Evolutionary conservation across 2,113 vertebrate genomes (phyloP).

Genomic region (Phaetusa simplex): DNA sequence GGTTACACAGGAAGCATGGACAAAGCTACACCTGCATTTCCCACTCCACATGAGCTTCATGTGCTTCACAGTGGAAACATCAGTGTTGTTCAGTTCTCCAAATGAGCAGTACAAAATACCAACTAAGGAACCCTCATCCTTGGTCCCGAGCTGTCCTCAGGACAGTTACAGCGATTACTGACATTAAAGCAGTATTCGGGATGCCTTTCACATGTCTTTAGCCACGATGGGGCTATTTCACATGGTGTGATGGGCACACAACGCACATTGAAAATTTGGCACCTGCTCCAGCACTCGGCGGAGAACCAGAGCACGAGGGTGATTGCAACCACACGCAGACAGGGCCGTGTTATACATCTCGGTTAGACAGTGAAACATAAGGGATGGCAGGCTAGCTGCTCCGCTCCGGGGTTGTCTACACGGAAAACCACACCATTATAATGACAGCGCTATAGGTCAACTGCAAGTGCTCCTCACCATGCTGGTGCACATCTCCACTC

Average conservation of each 20-base stretch:
- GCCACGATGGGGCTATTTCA: neutral
- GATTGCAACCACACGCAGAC: neutral
- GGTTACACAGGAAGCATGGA: neutral
- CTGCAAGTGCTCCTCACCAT: neutral
- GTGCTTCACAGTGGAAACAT: neutral
- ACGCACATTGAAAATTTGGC: neutral
- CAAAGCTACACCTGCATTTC: neutral
- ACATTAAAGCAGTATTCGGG: neutral
- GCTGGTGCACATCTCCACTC: neutral
- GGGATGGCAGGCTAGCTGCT: slow-evolving; percentile 49
- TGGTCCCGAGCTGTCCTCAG: neutral
- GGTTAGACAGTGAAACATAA: slow-evolving; percentile 59
- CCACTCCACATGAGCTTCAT: neutral
- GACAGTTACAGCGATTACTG: neutral
- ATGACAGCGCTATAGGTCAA: slow-evolving; percentile 65
- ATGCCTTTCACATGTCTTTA: neutral
- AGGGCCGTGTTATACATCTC: slow-evolving; percentile 47
- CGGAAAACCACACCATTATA: slow-evolving; percentile 46
- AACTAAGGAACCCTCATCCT: neutral
- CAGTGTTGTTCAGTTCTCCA: neutral
- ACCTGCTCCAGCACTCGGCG: neutral
- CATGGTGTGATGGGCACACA: neutral
- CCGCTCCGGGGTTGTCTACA: slow-evolving; percentile 46
- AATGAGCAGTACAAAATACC: neutral
- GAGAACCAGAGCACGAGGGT: neutral